Evolutionary conservation across 2,113 vertebrate genomes (phyloP).

Genomic region (Solea senegalensis): DNA sequence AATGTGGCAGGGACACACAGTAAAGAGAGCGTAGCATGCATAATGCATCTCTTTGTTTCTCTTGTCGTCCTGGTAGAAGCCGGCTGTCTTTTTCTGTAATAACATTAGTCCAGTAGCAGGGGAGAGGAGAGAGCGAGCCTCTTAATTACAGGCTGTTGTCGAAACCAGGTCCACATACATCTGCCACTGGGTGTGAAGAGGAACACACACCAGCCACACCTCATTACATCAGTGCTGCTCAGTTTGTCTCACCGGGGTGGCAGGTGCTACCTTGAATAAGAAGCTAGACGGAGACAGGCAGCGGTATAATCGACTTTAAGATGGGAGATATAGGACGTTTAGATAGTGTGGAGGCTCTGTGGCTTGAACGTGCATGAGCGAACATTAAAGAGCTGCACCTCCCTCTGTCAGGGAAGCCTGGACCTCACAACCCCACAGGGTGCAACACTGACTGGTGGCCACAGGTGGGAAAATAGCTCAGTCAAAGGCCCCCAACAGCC

Average conservation of each 20-base stretch:
- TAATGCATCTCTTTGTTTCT: conserved; percentile 51
- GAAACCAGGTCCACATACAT: conserved; percentile 14
- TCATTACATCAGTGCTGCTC: conserved; percentile 53
- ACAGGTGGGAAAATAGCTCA: conserved; percentile 8
- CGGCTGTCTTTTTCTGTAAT: conserved; percentile 16
- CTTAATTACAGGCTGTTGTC: conserved; percentile 60
- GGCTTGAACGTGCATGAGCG: conserved; percentile 2
- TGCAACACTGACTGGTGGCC: conserved; percentile 1
- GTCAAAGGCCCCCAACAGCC: conserved; percentile 16
- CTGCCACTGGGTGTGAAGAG: conserved; percentile 27
- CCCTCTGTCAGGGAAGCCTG: conserved; percentile 4
- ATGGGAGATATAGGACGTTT: conserved; percentile 15
- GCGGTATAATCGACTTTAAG: conserved; percentile 20
- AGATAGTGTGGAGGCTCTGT: neutral
- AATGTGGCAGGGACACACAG: conserved; percentile 23
- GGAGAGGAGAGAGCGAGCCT: conserved; percentile 20
- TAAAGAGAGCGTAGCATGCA: neutral
- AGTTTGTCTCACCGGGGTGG: conserved; percentile 40
- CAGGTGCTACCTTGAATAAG: conserved; percentile 11
- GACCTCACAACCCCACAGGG: conserved; percentile 52
- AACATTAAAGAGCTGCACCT: conserved; percentile 40
- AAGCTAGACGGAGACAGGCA: conserved; percentile 33
- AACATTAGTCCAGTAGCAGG: conserved; percentile 25
- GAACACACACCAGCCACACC: conserved; percentile 34
- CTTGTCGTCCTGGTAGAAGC: conserved; percentile 42